phyloP scores from a whole-genome alignment of 2,113 vertebrate species.

The Turnix velox region DNA sequence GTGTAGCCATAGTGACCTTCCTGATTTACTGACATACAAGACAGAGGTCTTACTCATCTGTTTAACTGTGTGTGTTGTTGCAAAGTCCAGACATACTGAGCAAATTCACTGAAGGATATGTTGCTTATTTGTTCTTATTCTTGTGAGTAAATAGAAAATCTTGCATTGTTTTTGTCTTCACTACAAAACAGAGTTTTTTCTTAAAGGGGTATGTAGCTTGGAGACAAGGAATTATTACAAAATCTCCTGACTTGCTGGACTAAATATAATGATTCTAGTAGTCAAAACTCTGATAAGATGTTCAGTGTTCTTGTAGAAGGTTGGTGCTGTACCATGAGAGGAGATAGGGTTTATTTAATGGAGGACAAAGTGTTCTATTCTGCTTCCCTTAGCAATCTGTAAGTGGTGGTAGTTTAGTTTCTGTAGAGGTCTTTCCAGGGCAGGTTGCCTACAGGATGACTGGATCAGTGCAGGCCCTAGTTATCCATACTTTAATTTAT shows the following conservation, averaged over 20 bases:
- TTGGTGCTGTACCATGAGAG: not conserved
- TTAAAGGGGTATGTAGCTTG: not conserved
- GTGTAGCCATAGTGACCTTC: not conserved
- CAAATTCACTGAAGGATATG: not conserved
- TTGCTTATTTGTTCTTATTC: not conserved
- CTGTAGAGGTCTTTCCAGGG: not conserved
- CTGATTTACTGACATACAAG: not conserved
- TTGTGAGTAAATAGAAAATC: constrained; percentile 29
- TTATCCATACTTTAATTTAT: not conserved
- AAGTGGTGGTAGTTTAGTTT: not conserved
- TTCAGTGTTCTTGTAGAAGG: not conserved
- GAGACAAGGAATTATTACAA: not conserved
- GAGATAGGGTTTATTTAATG: not conserved
- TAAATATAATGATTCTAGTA: not conserved
- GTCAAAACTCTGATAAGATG: not conserved
- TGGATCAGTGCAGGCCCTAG: not conserved
- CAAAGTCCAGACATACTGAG: not conserved
- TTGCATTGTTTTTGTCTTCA: not conserved
- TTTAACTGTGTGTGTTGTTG: not conserved
- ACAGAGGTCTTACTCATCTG: not conserved
- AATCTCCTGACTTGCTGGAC: not conserved
- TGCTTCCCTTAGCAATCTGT: not conserved
- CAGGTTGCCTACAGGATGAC: not conserved
- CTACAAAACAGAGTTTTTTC: not conserved
- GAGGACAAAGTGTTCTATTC: not conserved